Evolutionary conservation across 2,113 vertebrate species (phyloP).

Genomic region (Bostrychus sinensis): DNA sequence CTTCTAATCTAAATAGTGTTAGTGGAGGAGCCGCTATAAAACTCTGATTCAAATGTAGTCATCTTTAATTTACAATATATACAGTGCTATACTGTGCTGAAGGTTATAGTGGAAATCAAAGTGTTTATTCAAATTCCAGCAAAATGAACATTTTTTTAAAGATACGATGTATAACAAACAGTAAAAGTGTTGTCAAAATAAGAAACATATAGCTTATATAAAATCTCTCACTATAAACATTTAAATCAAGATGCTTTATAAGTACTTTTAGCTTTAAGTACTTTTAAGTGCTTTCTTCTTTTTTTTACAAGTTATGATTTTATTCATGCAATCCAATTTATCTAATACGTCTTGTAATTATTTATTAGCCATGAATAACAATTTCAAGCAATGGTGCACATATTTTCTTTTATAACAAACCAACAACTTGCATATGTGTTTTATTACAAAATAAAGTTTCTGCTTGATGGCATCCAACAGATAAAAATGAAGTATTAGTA

Average conservation of each 20-base stretch:
- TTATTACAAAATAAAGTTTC: conserved; percentile 20
- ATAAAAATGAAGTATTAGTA: conserved; percentile 9
- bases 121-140: conserved; percentile 11
- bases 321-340: neutral
- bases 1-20: conserved; percentile 40
- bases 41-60: conserved; percentile 30
- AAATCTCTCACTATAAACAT: neutral
- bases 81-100: conserved; percentile 47
- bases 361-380: neutral
- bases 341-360: neutral
- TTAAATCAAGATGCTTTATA: neutral
- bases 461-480: conserved; percentile 19
- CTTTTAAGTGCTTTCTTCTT: no score
- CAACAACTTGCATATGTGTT: neutral
- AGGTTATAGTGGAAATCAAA: conserved; percentile 21
- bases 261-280: no score
- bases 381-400: neutral
- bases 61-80: conserved; percentile 64
- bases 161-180: no score
- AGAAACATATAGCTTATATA: neutral
- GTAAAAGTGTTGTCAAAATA: neutral
- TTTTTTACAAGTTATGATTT: conserved; percentile 4
- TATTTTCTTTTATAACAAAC: neutral
- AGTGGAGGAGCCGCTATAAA: conserved; percentile 25
- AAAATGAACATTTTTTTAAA: conserved; percentile 21